Conservation (phyloP, 2,888 invertebrate genomes). For the Mayetiola destructor region DNA sequence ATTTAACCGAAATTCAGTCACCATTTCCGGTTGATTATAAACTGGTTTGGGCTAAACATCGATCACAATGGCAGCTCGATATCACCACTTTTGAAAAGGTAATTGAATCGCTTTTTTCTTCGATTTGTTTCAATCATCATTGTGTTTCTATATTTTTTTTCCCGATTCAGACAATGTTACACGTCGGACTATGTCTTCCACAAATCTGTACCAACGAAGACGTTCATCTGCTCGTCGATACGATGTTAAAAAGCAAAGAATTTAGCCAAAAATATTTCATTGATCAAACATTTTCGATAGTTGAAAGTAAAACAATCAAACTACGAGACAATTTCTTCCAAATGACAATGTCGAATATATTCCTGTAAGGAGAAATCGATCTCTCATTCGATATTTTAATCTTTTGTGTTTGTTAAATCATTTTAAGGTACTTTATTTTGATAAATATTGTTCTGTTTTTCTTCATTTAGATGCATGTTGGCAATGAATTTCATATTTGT, state of each 20-base stretch:
- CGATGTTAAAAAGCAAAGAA: conserved; percentile 16
- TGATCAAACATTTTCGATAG: conserved; percentile 16
- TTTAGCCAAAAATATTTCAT: conserved; percentile 17
- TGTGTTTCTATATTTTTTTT: not conserved
- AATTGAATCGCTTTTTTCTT: not conserved
- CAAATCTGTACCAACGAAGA: conserved; percentile 17
- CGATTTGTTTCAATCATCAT: not conserved
- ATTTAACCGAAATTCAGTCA: conserved; percentile 13
- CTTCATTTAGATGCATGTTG: conserved; percentile 12
- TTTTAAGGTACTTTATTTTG: not conserved
- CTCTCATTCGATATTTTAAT: too few species aligned
- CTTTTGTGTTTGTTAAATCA: not conserved
- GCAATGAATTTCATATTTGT: conserved; percentile 14
- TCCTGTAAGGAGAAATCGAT: too few species aligned
- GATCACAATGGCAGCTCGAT: conserved; percentile 15
- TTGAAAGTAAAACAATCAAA: conserved; percentile 19
- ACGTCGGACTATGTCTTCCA: conserved; percentile 20
- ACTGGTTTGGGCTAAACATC: conserved; percentile 14
- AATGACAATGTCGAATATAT: conserved; percentile 17
- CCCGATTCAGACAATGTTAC: conserved; percentile 17
- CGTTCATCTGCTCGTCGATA: conserved; percentile 14
- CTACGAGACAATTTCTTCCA: conserved; percentile 18
- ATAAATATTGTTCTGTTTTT: not conserved
- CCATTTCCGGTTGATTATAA: conserved; percentile 15
- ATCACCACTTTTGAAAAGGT: conserved; percentile 15